Evolutionary conservation across 2,888 invertebrate genomes (phyloP).

Genomic region (Pardosa pseudoannulata): DNA sequence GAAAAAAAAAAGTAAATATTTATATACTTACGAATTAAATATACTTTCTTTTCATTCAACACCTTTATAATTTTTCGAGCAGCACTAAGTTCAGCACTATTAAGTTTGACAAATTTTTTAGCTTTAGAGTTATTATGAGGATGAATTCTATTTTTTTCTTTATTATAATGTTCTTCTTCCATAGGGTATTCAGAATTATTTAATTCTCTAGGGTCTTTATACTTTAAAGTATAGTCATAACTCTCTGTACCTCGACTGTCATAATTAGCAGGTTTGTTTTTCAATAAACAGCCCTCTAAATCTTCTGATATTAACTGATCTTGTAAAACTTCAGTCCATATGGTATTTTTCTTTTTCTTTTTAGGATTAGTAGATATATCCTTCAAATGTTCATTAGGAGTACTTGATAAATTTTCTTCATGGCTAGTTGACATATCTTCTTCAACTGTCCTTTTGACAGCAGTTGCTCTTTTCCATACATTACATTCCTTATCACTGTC

Average conservation of each 20-base stretch:
- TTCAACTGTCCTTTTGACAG: background rate
- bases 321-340: constrained; percentile 50
- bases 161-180: background rate
- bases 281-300: constrained; percentile 26
- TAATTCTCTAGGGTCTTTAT: background rate
- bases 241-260: constrained; percentile 45
- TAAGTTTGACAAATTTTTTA: constrained; percentile 20
- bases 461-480: constrained; percentile 45
- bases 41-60: constrained; percentile 36
- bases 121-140: background rate
- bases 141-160: background rate
- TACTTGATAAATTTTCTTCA: background rate
- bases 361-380: background rate
- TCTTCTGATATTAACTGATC: constrained; percentile 52
- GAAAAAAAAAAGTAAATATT: too few species aligned
- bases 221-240: constrained; percentile 40
- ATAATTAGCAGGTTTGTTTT: constrained; percentile 39
- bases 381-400: background rate
- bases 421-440: background rate
- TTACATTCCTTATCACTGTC: constrained; percentile 35
- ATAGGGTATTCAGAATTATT: constrained; percentile 26
- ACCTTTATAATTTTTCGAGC: constrained; percentile 37
- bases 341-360: constrained; percentile 47
- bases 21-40: constrained; percentile 53
- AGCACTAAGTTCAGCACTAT: constrained; percentile 13